These are phyloP conservation scores for Heliopora coerulea DNA, from an alignment of 92 coral and sea anemone species.

Conservation along the genomic window DNA sequence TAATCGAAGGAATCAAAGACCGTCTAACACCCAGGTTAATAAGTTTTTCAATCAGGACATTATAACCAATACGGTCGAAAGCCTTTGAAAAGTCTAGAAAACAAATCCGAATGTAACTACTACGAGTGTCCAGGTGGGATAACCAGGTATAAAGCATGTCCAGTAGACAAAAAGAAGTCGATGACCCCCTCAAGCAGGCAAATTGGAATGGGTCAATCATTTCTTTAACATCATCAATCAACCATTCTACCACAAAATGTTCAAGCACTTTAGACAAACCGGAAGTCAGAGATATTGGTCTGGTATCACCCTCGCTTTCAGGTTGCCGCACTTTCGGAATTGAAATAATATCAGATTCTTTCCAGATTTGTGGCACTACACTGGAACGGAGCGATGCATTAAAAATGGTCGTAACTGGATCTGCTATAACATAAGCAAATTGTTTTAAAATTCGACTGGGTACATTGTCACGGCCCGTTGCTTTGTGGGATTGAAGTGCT, in stretches of 20 bases:
- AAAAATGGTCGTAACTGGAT: slow-evolving; percentile 36
- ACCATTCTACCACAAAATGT: slow-evolving; percentile 9
- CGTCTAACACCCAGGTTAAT: slow-evolving; percentile 30
- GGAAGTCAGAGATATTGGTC: slow-evolving; percentile 36
- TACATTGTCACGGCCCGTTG: slow-evolving; percentile 42
- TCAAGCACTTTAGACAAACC: slow-evolving; percentile 38
- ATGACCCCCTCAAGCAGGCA: slow-evolving; percentile 37
- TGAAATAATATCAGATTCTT: no score
- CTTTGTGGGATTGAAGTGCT: slow-evolving; percentile 22
- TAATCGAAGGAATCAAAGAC: slow-evolving; percentile 41
- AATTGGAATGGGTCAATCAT: slow-evolving; percentile 38
- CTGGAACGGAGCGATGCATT: slow-evolving; percentile 43
- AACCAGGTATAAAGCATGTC: slow-evolving; percentile 45
- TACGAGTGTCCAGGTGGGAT: slow-evolving; percentile 1
- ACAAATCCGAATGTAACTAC: slow-evolving; percentile 31
- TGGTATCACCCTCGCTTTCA: slow-evolving; percentile 29
- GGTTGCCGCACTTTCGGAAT: slow-evolving; percentile 39
- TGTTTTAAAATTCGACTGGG: slow-evolving; percentile 44
- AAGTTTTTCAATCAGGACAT: slow-evolving; percentile 37
- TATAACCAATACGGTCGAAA: slow-evolving; percentile 45
- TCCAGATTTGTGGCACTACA: no score
- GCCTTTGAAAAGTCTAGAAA: slow-evolving; percentile 51
- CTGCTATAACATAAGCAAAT: slow-evolving; percentile 38
- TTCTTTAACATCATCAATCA: slow-evolving; percentile 26
- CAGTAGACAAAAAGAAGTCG: slow-evolving; percentile 32